Evolutionary conservation across 2,113 vertebrate species (phyloP), one percentile per base, ranked within the genome.

Genomic region (Epinephelus lanceolatus): DNA sequence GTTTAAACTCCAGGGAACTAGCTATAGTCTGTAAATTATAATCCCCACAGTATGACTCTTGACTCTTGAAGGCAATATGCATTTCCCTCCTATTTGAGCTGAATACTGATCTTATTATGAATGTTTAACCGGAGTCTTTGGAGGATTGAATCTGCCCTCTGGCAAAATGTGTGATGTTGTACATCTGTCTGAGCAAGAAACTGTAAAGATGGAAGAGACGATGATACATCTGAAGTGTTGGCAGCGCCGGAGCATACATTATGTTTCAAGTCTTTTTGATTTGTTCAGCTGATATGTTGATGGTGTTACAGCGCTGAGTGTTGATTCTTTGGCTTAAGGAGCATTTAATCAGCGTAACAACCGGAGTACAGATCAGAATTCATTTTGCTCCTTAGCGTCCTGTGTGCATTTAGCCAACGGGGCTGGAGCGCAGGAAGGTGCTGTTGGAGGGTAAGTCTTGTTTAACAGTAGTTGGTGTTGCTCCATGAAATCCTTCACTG

Each of bases 71-170:
- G 51, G 23, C 27, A 19, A 23, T 4, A n/a, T 18, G 23, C 2
- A 40, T 67, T 47, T 78, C 42, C 33, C 53, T 59, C 25, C 47
- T 25, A 51, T 47, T 68, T 65, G 33, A 82, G 33, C 11, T 14
- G 9, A 37, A 40, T 65, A 17, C 69, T 67, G 51, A 79, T 80
- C 49, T 63, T 11, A 6, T 40, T 14, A 51, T 66, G 60, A 70
- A 71, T 49, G 52, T 76, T 87, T 45, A 68, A 49, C 47, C 5
- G 11, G 4, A 8, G 12, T 77, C 75, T 84, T 68, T 71, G n/a
- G 76, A 76, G 82, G 65, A 27, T 79, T 78, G n/a, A 62, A 72
- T 47, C 19, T 61, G 61, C 76, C 82, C 70, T 66, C 21, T 6
- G 67, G 83, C 85, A 52, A 42, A 27, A 51, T 37, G 18, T 72